Evolutionary conservation across 2,113 vertebrate genomes (phyloP), one percentile per base, ranked within the genome.

Genomic region (Xiphophorus couchianus): DNA sequence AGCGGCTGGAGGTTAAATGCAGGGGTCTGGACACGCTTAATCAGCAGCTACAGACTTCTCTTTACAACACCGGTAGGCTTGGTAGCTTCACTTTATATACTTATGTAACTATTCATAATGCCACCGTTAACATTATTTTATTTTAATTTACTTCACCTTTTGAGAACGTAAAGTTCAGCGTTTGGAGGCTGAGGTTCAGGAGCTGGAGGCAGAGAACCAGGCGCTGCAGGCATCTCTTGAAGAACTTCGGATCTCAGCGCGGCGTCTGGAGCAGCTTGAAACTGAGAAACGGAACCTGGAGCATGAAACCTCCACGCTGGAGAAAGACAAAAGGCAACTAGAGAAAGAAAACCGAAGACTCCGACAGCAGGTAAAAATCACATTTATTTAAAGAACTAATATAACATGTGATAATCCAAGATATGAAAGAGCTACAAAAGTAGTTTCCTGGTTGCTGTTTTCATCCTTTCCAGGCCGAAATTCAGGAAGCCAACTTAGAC

Each of bases 401-500:
- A 3, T 75, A 58, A 64, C 15, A 65, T 10, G n/a, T 5, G 10
- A 15, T 28, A 29, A 37, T 2, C 0, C 27, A 14, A 44, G 0
- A 0, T 17, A 19, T 10, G 0, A 31, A 77, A 7, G 44, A 19
- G 14, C 44, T 1, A 62, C 9, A 8, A 8, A 5, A 5, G 22
- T 25, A 29, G 62, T 30, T 5, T 63, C 29, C 14, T 30, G 17
- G 31, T 1, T 31, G 65, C n/a, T 48, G 1, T 35, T 12, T 63
- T 71, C 25, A 17, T 80, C 29, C 39, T 22, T 77, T 54, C 62
- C 94, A 98, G 92, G 93, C 96, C 71, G 97, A 98, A 80, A 93
- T 96, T 83, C 97, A 96, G 89, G 97, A 98, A 10, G 95, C 95
- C 2, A 94, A 91, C 77, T 83, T 98, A 88, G 97, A 98, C 37